Percentiles rank a stretch among this genome's conserved stretches.
phyloP scores from a whole-genome alignment of 2,797 vertebrate genomes.

The Pelobates cultripes region DNA sequence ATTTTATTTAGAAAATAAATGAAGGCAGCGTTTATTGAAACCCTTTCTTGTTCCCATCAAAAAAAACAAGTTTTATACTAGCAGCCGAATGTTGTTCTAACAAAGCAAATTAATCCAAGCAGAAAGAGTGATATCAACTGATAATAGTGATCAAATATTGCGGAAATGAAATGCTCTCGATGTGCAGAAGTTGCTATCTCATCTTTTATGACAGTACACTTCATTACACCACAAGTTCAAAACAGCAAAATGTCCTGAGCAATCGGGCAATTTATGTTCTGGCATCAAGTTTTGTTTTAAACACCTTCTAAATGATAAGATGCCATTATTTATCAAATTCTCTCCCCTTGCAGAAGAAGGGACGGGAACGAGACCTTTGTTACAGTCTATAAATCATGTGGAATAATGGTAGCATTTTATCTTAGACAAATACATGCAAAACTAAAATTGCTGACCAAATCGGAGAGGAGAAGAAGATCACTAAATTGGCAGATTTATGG shows the following conservation, averaged over 20 bases:
- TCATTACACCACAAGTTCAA: conserved; percentile 53
- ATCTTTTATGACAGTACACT: conserved; percentile 52
- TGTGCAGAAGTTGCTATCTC: conserved; percentile 49
- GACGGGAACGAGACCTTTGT: conserved; percentile 1
- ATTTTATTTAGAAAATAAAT: conserved; percentile 4
- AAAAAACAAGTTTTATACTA: conserved; percentile 13
- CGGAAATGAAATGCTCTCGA: conserved; percentile 31
- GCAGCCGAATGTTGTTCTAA: conserved; percentile 38
- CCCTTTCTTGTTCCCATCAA: too few species aligned
- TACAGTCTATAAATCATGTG: conserved; percentile 13
- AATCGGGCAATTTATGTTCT: conserved; percentile 25
- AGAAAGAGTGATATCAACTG: conserved; percentile 35
- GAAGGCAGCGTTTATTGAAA: background rate
- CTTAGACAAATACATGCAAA: conserved; percentile 4
- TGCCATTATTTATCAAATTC: conserved; percentile 5
- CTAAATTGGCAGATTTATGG: background rate
- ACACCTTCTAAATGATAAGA: conserved; percentile 18
- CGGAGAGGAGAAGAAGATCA: background rate
- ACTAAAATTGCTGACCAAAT: conserved; percentile 8
- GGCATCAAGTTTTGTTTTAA: conserved; percentile 39
- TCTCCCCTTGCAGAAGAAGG: background rate
- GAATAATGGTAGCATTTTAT: background rate
- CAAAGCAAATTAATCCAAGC: conserved; percentile 49
- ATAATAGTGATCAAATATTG: conserved; percentile 51
- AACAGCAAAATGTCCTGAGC: conserved; percentile 51